Percentiles rank a stretch among this genome's conserved stretches.
Conservation (phyloP, 2,113 vertebrate genomes). For the Coptodon bakossiorum region DNA sequence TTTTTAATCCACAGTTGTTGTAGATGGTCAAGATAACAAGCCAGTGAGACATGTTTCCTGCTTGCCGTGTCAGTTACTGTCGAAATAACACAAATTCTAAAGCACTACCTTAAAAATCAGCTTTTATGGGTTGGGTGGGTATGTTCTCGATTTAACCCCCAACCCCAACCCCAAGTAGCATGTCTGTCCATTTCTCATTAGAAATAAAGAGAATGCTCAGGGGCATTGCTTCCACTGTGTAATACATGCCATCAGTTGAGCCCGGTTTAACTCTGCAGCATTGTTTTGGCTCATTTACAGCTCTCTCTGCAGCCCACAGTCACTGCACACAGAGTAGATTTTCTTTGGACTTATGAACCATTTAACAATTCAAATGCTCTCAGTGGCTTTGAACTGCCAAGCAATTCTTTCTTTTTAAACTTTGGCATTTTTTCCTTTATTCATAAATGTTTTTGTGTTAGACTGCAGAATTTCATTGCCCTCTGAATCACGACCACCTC, state of each 20-base stretch:
- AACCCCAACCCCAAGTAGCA: neutral
- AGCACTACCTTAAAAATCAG: neutral
- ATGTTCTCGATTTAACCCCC: neutral
- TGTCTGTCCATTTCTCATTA: neutral
- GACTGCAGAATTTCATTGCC: neutral
- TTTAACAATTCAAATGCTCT: conserved; percentile 28
- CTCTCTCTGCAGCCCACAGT: conserved; percentile 6
- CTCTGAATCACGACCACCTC: conserved; percentile 17
- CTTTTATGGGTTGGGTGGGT: neutral
- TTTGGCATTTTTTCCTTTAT: neutral
- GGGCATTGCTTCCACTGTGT: neutral
- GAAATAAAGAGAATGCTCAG: neutral
- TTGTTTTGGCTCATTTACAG: conserved; percentile 13
- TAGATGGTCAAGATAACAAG: neutral
- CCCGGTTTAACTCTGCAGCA: conserved; percentile 1
- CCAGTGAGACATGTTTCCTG: neutral
- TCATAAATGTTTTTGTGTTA: conserved; percentile 31
- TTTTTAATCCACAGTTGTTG: neutral
- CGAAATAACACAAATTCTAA: neutral
- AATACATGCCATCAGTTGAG: neutral
- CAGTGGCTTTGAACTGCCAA: neutral
- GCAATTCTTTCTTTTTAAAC: neutral
- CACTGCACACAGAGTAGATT: neutral
- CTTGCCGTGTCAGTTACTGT: neutral
- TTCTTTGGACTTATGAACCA: conserved; percentile 28